These are phyloP conservation scores for Sebastolobus alascanus DNA, from an alignment of 2,797 vertebrate genomes.

Conservation along the genomic window DNA sequence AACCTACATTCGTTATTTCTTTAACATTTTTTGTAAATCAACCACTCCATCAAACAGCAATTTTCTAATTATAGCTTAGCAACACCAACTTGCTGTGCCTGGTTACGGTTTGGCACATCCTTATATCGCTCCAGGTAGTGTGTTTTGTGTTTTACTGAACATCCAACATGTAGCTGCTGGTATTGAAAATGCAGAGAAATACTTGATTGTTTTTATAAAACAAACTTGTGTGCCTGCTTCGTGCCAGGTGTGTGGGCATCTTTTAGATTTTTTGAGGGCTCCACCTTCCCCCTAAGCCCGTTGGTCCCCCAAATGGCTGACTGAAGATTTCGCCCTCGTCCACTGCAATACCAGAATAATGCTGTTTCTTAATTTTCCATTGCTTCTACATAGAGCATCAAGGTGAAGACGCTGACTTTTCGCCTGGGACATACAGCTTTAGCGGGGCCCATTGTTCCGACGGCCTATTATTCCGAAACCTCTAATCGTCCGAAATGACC, in stretches of 20 bases:
- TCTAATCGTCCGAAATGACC: too few species aligned
- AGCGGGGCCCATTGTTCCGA: too few species aligned
- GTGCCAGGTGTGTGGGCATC: not conserved
- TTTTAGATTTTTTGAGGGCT: not conserved
- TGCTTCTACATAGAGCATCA: not conserved
- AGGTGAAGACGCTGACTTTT: not conserved
- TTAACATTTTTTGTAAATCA: not conserved
- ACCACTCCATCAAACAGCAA: not conserved
- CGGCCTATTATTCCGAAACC: too few species aligned
- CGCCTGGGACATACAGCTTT: too few species aligned
- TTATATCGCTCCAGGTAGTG: not conserved
- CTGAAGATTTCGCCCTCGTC: too few species aligned
- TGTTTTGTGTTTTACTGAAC: not conserved
- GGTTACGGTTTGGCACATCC: not conserved
- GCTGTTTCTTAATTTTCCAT: too few species aligned
- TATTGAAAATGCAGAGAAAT: not conserved
- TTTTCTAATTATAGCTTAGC: not conserved
- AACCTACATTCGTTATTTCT: not conserved
- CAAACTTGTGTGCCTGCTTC: not conserved
- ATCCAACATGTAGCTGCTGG: conserved; percentile 3
- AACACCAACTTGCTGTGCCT: not conserved
- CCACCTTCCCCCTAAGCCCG: too few species aligned
- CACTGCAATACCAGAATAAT: not conserved
- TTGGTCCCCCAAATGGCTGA: too few species aligned
- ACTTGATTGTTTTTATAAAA: not conserved